Evolutionary conservation across 2,797 vertebrate genomes (phyloP), one percentile per base, ranked within the genome.

Genomic region (Mustela erminea): DNA sequence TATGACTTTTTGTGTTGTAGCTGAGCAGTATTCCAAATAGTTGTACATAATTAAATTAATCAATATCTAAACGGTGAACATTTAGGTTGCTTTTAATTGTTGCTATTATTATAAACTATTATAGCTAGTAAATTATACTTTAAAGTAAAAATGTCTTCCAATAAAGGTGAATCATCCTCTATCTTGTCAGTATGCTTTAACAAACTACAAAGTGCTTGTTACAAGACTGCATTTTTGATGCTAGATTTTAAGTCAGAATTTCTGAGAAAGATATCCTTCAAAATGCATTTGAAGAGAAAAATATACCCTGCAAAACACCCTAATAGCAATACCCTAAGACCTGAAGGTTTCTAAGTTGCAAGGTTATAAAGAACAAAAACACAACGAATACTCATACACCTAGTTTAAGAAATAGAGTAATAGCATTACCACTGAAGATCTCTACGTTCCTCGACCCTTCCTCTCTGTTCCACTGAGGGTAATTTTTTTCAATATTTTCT

Each of bases 251-350:
- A 87, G 90, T 93, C 75, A 84, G 77, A 93, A 88, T 81, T 95
- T 96, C 62, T 74, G 49, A 87, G 87, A 92, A 95, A 43, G 2
- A 66, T 85, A 0, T 87, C 21, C 5, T 20, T 92, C 90, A 17
- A 97, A 96, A 32, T 62, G 7, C 15, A 38, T 35, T 91, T 93
- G 95, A 96, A 7, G 17, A 95, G 52, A 97, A 25, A 15, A 95
- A 72, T 21, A 43, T 4, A 25, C 0, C 82, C 17, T 81, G 15
- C 49, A 84, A 93, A 94, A 38, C 58, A 25, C 32, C 43, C 20
- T 81, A 88, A 62, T 1, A 74, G 43, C 27, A 87, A 23, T 52
- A 43, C 5, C 9, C 5, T 74, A 88, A 81, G 35, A 68, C 49
- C 88, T 91, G 68, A 91, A 80, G 60, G 86, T 84, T 11, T n/a